Conservation (phyloP, 2,113 vertebrate genomes). For the Gavialis gangeticus region DNA sequence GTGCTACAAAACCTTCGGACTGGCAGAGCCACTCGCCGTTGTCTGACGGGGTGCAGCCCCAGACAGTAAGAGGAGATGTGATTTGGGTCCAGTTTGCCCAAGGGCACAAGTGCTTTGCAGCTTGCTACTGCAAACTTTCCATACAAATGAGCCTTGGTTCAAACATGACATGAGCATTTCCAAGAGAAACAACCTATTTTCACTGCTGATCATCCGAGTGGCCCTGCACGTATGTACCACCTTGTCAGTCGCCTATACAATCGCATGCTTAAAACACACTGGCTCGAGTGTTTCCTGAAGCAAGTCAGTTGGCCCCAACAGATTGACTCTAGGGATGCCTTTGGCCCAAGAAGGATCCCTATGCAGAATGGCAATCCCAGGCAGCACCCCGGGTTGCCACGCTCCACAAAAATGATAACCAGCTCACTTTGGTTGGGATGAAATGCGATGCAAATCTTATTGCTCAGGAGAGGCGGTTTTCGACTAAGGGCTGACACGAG, state of each 20-base stretch:
- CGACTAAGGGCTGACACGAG: not conserved
- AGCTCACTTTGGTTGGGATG: not conserved
- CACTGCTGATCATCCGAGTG: not conserved
- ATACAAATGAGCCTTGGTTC: not conserved
- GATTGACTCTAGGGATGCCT: not conserved
- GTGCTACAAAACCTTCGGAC: not conserved
- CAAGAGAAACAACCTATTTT: not conserved
- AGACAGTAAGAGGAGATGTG: not conserved
- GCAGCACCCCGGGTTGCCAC: not conserved
- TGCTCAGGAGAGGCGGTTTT: not conserved
- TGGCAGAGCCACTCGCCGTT: rapidly evolving
- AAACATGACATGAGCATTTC: not conserved
- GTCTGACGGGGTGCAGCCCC: not conserved
- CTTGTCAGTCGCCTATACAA: not conserved
- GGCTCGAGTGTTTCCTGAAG: not conserved
- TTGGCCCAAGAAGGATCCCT: not conserved
- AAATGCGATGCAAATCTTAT: rapidly evolving
- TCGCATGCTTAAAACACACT: not conserved
- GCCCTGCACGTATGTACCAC: not conserved
- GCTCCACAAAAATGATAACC: not conserved
- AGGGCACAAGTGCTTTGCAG: not conserved
- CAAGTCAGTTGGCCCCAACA: not conserved
- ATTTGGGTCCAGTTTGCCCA: not conserved
- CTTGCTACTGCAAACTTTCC: not conserved
- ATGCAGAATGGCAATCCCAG: not conserved